Base-by-base conservation (phyloP, 2,113 vertebrate genomes). In the Sitta europaea region DNA sequence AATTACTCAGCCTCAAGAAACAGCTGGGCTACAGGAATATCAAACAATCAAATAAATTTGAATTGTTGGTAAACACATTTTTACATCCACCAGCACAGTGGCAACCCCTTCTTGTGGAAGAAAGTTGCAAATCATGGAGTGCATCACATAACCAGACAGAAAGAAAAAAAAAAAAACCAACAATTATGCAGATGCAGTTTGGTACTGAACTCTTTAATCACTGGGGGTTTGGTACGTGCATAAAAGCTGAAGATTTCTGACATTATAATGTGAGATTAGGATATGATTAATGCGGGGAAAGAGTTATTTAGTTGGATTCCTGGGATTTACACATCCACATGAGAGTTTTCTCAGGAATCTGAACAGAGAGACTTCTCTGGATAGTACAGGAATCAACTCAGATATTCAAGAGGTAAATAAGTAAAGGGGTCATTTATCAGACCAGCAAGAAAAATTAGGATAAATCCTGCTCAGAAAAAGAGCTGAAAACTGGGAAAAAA, bases 141-240 rank as follows among this genome's bases (percentile, higher is more conserved):
- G 11, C 9, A 2, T 68, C 80, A 35, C 1, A 2, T 38, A 88
- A 79, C 28, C 12, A 62, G 67, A 29, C 12, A 73, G 38, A 50
- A 62, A 54, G 59, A 74, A 63, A 33, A 68, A 53, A 90, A 83
- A 45, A 74, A 38, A n/a, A n/a, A n/a, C n/a, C n/a, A n/a, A n/a
- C 5, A 74, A 89, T 92, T 91, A 94, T 84, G 63, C 42, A 94
- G 72, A 73, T 74, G 55, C 12, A 84, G 66, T 84, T 95, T 91
- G 40, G 78, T 38, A 17, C 29, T 51, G 72, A 94, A 55, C 38
- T 77, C 63, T 54, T 86, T 84, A 73, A 91, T 95, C 65, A 91
- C 47, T 38, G 62, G 28, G 27, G 1, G 2, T 38, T 61, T 61
- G 74, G 33, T 62, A 23, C 19, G 6, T 54, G 29, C 35, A 83